phyloP scores from a whole-genome alignment of 2,888 invertebrate genomes.

The Lasioglossum leucozonium region DNA sequence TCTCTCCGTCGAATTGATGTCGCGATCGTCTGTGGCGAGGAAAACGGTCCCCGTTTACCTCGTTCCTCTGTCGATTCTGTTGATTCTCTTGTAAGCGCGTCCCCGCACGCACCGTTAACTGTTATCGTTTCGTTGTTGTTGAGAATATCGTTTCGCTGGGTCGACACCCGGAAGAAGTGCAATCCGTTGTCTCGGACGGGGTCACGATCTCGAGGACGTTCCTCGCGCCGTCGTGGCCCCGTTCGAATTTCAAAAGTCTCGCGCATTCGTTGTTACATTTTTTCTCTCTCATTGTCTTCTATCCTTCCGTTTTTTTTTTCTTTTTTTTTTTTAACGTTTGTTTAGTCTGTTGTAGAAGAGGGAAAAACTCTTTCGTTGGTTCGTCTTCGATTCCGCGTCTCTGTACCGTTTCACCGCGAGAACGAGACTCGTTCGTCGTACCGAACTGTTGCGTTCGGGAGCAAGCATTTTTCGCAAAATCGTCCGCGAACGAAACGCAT shows the following conservation, averaged over 20 bases:
- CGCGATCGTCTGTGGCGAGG: conserved; percentile 33
- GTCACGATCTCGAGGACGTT: background rate
- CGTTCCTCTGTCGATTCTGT: background rate
- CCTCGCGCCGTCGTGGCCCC: conserved; percentile 2
- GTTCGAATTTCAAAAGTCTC: conserved; percentile 20
- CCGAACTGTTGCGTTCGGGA: conserved; percentile 15
- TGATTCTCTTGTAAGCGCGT: background rate
- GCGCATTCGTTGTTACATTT: conserved; percentile 35
- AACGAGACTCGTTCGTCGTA: conserved; percentile 10
- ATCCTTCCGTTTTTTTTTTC: background rate
- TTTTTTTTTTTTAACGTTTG: conserved; percentile 7
- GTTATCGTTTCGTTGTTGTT: conserved; percentile 60
- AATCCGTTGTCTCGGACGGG: conserved; percentile 39
- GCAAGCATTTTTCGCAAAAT: conserved; percentile 18
- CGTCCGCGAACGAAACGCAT: conserved; percentile 9
- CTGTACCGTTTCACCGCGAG: conserved; percentile 24
- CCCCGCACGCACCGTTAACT: conserved; percentile 28
- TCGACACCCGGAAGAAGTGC: conserved; percentile 25
- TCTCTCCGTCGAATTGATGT: conserved; percentile 20
- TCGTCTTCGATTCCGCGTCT: conserved; percentile 10
- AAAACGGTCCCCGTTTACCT: conserved; percentile 11
- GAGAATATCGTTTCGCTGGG: conserved; percentile 37
- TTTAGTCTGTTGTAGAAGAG: conserved; percentile 1
- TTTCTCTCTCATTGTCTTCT: background rate
- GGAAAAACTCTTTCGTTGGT: conserved; percentile 26